These are phyloP conservation scores for Furcifer pardalis DNA, from an alignment of 2,797 vertebrate species.

Conservation along the genomic window DNA sequence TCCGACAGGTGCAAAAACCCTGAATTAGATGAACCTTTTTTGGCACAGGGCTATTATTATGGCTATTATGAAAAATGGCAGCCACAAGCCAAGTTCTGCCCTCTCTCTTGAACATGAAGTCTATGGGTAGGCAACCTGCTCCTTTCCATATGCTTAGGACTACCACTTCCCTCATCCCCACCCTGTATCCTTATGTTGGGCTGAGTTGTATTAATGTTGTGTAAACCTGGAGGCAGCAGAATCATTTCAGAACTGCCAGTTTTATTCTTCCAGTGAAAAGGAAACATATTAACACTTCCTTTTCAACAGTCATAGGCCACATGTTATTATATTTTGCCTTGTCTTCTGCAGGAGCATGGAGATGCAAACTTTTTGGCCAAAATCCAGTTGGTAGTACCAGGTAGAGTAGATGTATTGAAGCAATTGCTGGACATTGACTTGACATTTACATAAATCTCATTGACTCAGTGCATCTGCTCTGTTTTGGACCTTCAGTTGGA, in stretches of 20 bases:
- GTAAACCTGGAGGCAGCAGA: too few relatives aligned
- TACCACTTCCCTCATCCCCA: background rate
- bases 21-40: too few relatives aligned
- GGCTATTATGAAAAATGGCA: background rate
- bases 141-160: background rate
- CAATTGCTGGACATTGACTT: too few relatives aligned
- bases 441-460: too few relatives aligned
- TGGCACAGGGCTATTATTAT: too few relatives aligned
- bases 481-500: background rate
- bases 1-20: too few relatives aligned
- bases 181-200: background rate
- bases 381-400: background rate
- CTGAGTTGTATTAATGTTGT: background rate
- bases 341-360: background rate
- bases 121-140: background rate
- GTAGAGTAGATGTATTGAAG: too few relatives aligned
- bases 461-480: too few relatives aligned
- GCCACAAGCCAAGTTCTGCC: background rate
- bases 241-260: background rate
- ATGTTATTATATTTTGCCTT: background rate
- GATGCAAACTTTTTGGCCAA: background rate
- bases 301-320: background rate
- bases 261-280: background rate
- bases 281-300: background rate
- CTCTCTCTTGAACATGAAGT: background rate